phyloP scores from a whole-genome alignment of 1,140 invertebrate species.

The Drosophila leontia region DNA sequence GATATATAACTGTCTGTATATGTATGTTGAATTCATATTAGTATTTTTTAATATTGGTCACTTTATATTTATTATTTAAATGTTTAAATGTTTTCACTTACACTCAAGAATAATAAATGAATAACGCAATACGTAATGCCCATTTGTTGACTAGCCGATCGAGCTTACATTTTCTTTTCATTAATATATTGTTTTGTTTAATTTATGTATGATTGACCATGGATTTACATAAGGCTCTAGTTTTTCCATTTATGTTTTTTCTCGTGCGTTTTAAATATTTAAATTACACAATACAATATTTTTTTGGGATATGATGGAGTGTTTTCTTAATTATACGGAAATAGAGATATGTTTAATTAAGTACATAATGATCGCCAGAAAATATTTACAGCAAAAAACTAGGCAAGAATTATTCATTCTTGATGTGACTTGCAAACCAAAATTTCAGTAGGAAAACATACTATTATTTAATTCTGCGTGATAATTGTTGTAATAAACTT shows the following conservation, averaged over 20 bases:
- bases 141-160: constrained; percentile 4
- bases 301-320: constrained; percentile 8
- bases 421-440: neutral
- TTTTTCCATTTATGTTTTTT: neutral
- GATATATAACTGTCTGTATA: neutral
- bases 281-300: neutral
- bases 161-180: neutral
- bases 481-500: neutral
- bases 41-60: neutral
- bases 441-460: neutral
- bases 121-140: neutral
- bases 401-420: neutral
- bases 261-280: constrained; percentile 4
- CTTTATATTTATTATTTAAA: neutral
- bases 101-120: constrained; percentile 1
- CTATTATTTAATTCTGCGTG: neutral
- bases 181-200: constrained; percentile 2
- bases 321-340: neutral
- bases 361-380: constrained; percentile 2
- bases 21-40: neutral
- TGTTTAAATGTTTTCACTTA: no score
- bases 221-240: constrained; percentile 48
- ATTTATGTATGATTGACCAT: constrained; percentile 9
- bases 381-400: constrained; percentile 1
- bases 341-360: constrained; percentile 22